These are phyloP conservation scores for Catocala nupta DNA, from an alignment of 2,888 invertebrate species.

Conservation along the genomic window DNA sequence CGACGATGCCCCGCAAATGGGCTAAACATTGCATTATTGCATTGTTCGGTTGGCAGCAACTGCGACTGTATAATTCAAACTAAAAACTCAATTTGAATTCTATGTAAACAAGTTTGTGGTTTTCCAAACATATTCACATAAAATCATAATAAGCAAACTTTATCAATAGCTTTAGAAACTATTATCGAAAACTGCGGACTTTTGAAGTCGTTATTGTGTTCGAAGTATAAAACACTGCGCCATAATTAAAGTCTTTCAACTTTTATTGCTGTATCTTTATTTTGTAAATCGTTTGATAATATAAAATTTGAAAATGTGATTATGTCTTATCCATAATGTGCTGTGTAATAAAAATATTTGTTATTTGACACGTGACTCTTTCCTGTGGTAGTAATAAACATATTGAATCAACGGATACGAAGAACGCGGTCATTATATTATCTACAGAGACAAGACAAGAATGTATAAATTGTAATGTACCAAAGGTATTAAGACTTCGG, in stretches of 20 bases:
- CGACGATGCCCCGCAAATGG: slow-evolving; percentile 42
- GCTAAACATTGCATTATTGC: slow-evolving; percentile 49
- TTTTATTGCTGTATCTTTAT: not conserved
- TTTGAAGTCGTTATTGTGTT: slow-evolving; percentile 43
- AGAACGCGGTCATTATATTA: too few species aligned
- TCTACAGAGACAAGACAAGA: too few species aligned
- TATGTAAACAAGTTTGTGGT: slow-evolving; percentile 81
- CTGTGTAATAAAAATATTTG: too few species aligned
- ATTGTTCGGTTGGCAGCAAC: slow-evolving; percentile 72
- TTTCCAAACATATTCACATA: slow-evolving; percentile 78
- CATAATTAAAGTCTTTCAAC: slow-evolving; percentile 3
- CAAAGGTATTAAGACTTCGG: too few species aligned
- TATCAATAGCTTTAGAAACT: slow-evolving; percentile 72
- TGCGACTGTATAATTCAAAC: slow-evolving; percentile 78
- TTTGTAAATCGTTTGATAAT: too few species aligned
- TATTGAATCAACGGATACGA: too few species aligned
- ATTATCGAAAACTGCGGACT: slow-evolving; percentile 56
- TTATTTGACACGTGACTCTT: too few species aligned
- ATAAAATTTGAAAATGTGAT: too few species aligned
- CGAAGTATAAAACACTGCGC: slow-evolving; percentile 19
- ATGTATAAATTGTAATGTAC: too few species aligned
- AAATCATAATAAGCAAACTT: slow-evolving; percentile 81
- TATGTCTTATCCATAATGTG: too few species aligned
- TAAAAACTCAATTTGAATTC: slow-evolving; percentile 80
- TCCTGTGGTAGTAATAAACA: too few species aligned